Evolutionary conservation across 2,888 invertebrate species (phyloP), one percentile per base, ranked within the genome.

Genomic region (Leptothorax acervorum): DNA sequence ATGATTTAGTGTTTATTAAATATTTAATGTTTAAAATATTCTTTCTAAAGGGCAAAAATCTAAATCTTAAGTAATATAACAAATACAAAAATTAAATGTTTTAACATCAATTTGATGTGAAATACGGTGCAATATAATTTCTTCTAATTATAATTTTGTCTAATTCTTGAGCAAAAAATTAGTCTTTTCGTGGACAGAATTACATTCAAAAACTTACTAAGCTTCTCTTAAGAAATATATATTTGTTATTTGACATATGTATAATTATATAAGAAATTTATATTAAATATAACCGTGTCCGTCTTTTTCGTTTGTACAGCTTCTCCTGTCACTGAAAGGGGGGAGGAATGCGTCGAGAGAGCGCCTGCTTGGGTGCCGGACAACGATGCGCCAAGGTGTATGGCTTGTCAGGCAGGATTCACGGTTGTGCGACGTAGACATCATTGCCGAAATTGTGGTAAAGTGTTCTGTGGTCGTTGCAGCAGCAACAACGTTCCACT

Each of bases 361-460:
- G 97, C 98, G 0, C 99, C 99, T 0, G 96, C 97, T 78, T 99
- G 99, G 99, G 97, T 99, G 85, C 99, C 99, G 0, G 99, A 99
- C 95, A 97, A 98, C 83, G 97, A 98, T 88, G 98, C 98, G 57
- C 97, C 98, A 0, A 96, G 97, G 82, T 99, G 99, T 95, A 99
- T 99, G 97, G 97, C 98, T 55, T 99, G 99, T 95, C 96, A 97
- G 85, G 97, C 97, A 28, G 97, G 97, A 91, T 99, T 99, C 95
- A 99, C 99, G 4, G 98, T 99, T 88, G 98, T 99, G 91, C 97
- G 99, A 60, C 96, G 99, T 28, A 96, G 99, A 12, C 99, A 99
- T 95, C 99, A 99, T 95, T 99, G 99, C 94, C 96, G 99, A 91
- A 99, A 99, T 95, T 99, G 99, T 95, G 99, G 99, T 95, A 97